Conservation (phyloP, 1,140 invertebrate genomes). For the Manduca sexta region DNA sequence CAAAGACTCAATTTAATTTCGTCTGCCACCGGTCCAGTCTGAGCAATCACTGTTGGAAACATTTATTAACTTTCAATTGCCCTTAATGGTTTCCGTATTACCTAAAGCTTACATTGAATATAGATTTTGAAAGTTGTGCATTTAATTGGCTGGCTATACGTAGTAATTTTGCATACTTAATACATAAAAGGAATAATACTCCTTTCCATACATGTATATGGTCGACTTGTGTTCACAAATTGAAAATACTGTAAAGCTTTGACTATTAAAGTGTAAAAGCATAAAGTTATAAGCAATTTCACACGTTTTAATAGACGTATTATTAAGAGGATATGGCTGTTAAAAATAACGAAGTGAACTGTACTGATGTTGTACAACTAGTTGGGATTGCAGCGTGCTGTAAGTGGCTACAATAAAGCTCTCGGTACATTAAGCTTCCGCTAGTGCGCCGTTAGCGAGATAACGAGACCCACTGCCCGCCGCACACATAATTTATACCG, state of each 20-base stretch:
- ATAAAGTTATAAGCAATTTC: no score
- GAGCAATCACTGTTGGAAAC: slow-evolving; percentile 53
- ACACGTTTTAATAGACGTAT: slow-evolving; percentile 3
- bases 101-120: slow-evolving; percentile 29
- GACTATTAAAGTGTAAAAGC: no score
- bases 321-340: no score
- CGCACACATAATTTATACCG: slow-evolving; percentile 69
- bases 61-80: slow-evolving; percentile 59
- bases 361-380: slow-evolving; percentile 30
- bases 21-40: slow-evolving; percentile 26
- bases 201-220: no score
- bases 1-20: no score
- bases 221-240: no score
- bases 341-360: slow-evolving; percentile 13
- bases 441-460: slow-evolving; percentile 65
- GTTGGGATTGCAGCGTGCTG: slow-evolving; percentile 34
- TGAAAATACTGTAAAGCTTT: background rate
- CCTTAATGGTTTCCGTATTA: slow-evolving; percentile 56
- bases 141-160: slow-evolving; percentile 10
- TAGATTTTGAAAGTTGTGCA: slow-evolving; percentile 30
- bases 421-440: slow-evolving; percentile 69
- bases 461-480: slow-evolving; percentile 67
- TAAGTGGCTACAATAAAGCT: slow-evolving; percentile 71
- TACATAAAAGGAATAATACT: background rate
- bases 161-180: background rate